These are phyloP conservation scores for Aphis gossypii DNA, from an alignment of 1,140 invertebrate genomes.

Conservation along the genomic window DNA sequence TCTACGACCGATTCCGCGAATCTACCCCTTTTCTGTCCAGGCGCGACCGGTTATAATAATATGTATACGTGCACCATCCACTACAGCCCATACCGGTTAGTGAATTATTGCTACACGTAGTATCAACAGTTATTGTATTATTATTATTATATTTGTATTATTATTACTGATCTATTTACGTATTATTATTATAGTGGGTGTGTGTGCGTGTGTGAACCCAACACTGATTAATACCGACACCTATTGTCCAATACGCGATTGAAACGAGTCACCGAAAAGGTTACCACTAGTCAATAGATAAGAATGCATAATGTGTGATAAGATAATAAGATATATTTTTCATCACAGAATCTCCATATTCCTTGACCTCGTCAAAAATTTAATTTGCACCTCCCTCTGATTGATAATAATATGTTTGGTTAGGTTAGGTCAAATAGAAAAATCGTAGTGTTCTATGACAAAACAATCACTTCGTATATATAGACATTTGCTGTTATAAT, in stretches of 20 bases:
- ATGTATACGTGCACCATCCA: background rate
- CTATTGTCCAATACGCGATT: background rate
- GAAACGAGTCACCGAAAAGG: background rate
- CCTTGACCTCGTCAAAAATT: too few species aligned
- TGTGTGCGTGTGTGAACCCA: background rate
- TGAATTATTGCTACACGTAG: background rate
- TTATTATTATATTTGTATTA: background rate
- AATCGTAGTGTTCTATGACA: too few species aligned
- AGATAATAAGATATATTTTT: too few species aligned
- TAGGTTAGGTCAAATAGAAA: too few species aligned
- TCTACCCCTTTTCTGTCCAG: too few species aligned
- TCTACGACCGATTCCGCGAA: background rate
- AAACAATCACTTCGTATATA: too few species aligned
- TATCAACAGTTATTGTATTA: slow-evolving; percentile 18
- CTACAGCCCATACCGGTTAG: background rate
- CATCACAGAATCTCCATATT: too few species aligned
- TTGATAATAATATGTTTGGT: too few species aligned
- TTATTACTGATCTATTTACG: background rate
- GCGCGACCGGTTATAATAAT: background rate
- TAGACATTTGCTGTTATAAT: too few species aligned
- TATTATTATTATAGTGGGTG: background rate
- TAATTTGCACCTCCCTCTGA: too few species aligned
- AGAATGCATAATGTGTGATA: too few species aligned
- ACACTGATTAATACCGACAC: background rate
- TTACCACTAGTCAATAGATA: background rate